phyloP scores from a whole-genome alignment of 2,113 vertebrate species.

The Pangasianodon hypophthalmus region DNA sequence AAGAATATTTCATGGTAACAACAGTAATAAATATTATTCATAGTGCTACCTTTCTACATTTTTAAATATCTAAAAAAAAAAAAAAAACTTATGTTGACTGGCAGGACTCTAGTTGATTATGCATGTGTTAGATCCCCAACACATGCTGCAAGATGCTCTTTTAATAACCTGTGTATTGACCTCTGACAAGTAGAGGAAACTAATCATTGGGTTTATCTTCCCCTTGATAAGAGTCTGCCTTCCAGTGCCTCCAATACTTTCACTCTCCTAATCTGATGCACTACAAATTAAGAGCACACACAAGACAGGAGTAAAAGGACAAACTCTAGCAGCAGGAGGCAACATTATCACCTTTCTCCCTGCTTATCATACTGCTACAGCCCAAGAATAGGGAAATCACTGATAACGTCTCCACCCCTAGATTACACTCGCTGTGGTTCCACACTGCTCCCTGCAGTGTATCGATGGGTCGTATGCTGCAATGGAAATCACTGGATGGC shows the following conservation, averaged over 20 bases:
- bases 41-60: neutral
- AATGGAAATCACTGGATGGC: conserved; percentile 33
- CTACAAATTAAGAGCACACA: neutral
- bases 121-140: neutral
- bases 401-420: conserved; percentile 35
- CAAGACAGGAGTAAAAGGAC: neutral
- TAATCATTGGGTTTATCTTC: neutral
- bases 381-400: conserved; percentile 26
- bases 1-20: neutral
- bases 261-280: neutral
- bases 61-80: neutral
- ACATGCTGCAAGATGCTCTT: neutral
- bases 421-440: conserved; percentile 14
- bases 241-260: neutral
- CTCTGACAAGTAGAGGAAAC: neutral
- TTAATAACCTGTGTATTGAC: neutral
- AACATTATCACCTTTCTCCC: conserved; percentile 19
- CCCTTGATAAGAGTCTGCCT: neutral
- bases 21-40: neutral
- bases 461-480: neutral
- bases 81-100: neutral
- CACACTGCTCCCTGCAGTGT: conserved; percentile 15
- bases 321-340: neutral
- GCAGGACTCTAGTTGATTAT: neutral
- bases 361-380: conserved; percentile 5